Evolutionary conservation across 2,797 vertebrate species (phyloP), one percentile per base, ranked within the genome.

Genomic region (Micrastur ruficollis): DNA sequence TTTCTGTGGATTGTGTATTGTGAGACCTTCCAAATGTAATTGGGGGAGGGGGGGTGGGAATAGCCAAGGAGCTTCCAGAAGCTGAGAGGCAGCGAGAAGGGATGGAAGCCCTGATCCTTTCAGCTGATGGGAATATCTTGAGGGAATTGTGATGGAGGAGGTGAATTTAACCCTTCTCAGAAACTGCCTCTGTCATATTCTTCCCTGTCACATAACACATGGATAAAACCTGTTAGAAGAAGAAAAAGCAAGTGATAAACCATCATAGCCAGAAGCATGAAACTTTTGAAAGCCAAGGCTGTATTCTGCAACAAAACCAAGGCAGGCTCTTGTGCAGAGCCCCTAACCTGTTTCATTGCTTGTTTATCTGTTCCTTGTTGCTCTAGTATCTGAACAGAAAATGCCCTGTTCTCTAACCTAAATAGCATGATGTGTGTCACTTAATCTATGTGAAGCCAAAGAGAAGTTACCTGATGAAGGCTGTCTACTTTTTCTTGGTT

Each of bases 191-290:
- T 92, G 40, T 92, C 31, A 34, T 78, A 21, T 81, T 89, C 61
- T 38, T 75, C 38, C 42, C 10, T 52, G 23, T 92, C 56, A 38
- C 21, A 14, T 75, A 72, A 86, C 34, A 27, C 22, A 5, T 75
- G 50, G 79, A 70, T 94, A 96, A 92, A 86, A 90, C n/a, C 65
- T 75, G 34, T 52, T 92, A 90, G 82, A 89, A 86, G 90, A 93
- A 65, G 15, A 50, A 49, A 84, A 90, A 63, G 12, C 26, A 56
- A 75, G 18, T 29, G 29, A 17, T 50, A 74, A 95, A 44, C 31
- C 76, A 26, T 29, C 2, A 2, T 50, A 88, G 32, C 19, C 50
- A 73, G 70, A 65, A 72, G 50, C 53, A 36, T 85, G 50, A 83
- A 91, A 73, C 22, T 19, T 47, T 38, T 75, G 66, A 72, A 90